A percentile compares a stretch with the other conserved stretches of the same genome.
These are phyloP conservation scores for Hydropsyche betteni DNA, from an alignment of 2,888 invertebrate species.

Conservation along the genomic window DNA sequence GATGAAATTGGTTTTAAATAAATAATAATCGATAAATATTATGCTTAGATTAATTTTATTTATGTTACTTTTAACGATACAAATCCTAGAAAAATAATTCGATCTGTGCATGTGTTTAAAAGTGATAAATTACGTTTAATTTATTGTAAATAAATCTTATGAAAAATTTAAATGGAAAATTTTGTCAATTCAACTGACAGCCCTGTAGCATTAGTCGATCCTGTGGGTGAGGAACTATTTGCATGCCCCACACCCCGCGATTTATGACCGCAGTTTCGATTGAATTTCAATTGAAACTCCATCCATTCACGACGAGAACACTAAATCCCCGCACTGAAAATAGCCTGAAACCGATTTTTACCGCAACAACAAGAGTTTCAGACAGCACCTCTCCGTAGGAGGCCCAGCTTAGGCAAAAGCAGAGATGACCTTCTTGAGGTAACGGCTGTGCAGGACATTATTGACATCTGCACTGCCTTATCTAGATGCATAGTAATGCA, in stretches of 20 bases:
- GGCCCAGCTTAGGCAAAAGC: conserved; percentile 27
- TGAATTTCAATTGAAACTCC: conserved; percentile 27
- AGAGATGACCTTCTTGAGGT: conserved; percentile 37
- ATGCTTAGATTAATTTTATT: no score
- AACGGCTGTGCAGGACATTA: conserved; percentile 42
- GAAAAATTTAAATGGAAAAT: no score
- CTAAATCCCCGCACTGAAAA: no score
- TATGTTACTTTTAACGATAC: no score
- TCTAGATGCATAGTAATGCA: conserved; percentile 49
- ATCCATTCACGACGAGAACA: conserved; percentile 18
- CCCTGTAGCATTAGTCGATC: conserved; percentile 26
- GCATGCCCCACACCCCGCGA: conserved; percentile 37
- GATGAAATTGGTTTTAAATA: no score
- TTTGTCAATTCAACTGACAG: neutral
- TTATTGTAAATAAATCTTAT: no score
- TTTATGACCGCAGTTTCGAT: conserved; percentile 35
- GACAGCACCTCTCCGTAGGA: conserved; percentile 24
- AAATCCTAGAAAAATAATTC: no score
- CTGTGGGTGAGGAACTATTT: conserved; percentile 38
- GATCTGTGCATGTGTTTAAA: no score
- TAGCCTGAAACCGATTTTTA: no score
- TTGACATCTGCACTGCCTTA: conserved; percentile 45
- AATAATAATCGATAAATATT: no score
- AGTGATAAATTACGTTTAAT: no score
- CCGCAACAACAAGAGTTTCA: neutral